A percentile compares a stretch with the other conserved stretches of the same genome.
These are phyloP conservation scores for Drosophila triauraria DNA, from an alignment of 1,140 invertebrate species.

Conservation along the genomic window DNA sequence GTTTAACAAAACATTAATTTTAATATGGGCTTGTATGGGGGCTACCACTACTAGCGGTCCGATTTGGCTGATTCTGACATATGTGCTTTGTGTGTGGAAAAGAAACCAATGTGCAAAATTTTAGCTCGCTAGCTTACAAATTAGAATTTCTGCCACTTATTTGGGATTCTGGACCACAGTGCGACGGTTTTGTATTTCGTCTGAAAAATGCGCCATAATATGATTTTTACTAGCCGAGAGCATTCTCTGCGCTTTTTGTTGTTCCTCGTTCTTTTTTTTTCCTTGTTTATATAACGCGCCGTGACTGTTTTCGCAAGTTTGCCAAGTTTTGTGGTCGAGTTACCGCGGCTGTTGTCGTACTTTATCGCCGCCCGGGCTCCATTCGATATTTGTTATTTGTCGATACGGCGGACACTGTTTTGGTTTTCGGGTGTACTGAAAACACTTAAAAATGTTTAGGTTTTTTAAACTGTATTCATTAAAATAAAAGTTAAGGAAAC, in stretches of 20 bases:
- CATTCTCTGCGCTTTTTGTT: conserved; percentile 38
- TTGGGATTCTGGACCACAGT: too few species aligned
- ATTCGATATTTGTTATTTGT: conserved; percentile 58
- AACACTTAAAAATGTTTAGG: background rate
- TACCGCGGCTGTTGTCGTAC: conserved; percentile 31
- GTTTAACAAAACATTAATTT: too few species aligned
- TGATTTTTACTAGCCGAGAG: conserved; percentile 53
- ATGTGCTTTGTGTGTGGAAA: too few species aligned
- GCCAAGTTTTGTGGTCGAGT: conserved; percentile 52
- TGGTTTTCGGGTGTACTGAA: conserved; percentile 53
- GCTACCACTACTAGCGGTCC: too few species aligned
- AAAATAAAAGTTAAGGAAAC: too few species aligned
- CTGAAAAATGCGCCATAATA: conserved; percentile 66
- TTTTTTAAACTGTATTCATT: background rate
- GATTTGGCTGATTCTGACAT: too few species aligned
- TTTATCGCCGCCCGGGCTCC: conserved; percentile 34
- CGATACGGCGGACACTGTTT: conserved; percentile 51
- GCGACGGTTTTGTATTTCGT: conserved; percentile 48
- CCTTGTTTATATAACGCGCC: conserved; percentile 55
- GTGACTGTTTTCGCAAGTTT: conserved; percentile 77
- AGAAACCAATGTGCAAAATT: too few species aligned
- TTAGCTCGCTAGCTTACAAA: too few species aligned
- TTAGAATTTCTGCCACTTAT: too few species aligned
- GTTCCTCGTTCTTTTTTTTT: background rate
- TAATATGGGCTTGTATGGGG: too few species aligned